phyloP scores from a whole-genome alignment of 2,888 invertebrate genomes.

The Ptychoptera albimana region DNA sequence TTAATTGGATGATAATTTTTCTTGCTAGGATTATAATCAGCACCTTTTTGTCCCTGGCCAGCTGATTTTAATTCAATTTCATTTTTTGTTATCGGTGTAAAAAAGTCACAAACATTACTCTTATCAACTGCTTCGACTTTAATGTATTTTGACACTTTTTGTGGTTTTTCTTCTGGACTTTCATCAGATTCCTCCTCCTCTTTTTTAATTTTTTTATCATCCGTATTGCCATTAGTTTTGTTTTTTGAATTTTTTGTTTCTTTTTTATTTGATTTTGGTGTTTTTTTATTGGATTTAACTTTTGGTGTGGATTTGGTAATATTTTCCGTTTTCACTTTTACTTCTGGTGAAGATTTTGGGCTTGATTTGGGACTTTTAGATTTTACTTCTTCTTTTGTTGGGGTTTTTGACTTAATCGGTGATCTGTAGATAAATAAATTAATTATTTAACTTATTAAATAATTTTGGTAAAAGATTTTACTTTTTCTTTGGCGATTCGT shows the following conservation, averaged over 20 bases:
- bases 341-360: not conserved
- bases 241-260: slow-evolving; percentile 11
- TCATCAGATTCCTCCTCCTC: not conserved
- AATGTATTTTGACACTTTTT: not conserved
- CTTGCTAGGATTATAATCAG: slow-evolving; percentile 53
- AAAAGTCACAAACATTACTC: slow-evolving; percentile 5
- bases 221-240: slow-evolving; percentile 8
- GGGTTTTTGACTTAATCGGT: not conserved
- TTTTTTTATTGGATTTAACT: slow-evolving; percentile 16
- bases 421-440: not conserved
- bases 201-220: slow-evolving; percentile 16
- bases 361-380: not conserved
- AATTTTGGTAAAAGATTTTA: not conserved
- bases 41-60: slow-evolving; percentile 16
- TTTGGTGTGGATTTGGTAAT: slow-evolving; percentile 27
- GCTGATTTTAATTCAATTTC: slow-evolving; percentile 14
- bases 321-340: not conserved
- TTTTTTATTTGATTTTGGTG: slow-evolving; percentile 11
- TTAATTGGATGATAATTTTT: slow-evolving; percentile 65
- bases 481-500: not conserved
- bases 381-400: not conserved
- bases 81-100: slow-evolving; percentile 8
- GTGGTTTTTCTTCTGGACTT: not conserved
- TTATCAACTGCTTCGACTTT: slow-evolving; percentile 5
- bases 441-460: not conserved